A percentile compares a stretch with the other conserved stretches of the same genome.
phyloP scores from a whole-genome alignment of 1,140 invertebrate species.

The Trichoplusia ni region DNA sequence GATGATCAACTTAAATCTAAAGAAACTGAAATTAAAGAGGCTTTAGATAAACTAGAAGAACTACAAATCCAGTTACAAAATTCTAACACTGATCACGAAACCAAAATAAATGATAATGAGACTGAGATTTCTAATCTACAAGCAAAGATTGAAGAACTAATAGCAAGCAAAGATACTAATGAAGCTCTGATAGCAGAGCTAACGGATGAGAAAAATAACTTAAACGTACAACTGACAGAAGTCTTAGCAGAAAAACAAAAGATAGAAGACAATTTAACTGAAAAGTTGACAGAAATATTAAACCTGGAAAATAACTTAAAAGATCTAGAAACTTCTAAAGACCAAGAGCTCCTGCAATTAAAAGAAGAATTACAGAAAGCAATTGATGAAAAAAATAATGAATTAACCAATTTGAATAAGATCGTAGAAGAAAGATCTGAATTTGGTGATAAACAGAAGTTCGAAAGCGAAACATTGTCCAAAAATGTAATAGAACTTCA shows the following conservation, averaged over 20 bases:
- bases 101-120: constrained; percentile 25
- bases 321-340: constrained; percentile 13
- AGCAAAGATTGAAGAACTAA: constrained; percentile 31
- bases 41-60: constrained; percentile 45
- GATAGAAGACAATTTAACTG: constrained; percentile 21
- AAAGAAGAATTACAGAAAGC: constrained; percentile 35
- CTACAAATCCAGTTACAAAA: constrained; percentile 50
- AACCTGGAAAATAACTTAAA: constrained; percentile 34
- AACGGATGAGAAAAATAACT: constrained; percentile 25
- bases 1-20: constrained; percentile 45
- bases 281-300: constrained; percentile 36
- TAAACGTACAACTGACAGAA: constrained; percentile 27
- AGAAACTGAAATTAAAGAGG: constrained; percentile 55
- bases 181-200: constrained; percentile 23
- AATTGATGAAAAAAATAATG: constrained; percentile 38
- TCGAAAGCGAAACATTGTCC: constrained; percentile 37
- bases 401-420: constrained; percentile 36
- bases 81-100: constrained; percentile 45
- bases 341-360: constrained; percentile 39
- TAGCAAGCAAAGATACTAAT: not conserved
- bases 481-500: constrained; percentile 50
- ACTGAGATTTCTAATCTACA: constrained; percentile 34
- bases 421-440: constrained; percentile 34
- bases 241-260: constrained; percentile 23
- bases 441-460: constrained; percentile 30